Conservation (phyloP, 2,888 invertebrate species). For the Mycogona germanica region DNA sequence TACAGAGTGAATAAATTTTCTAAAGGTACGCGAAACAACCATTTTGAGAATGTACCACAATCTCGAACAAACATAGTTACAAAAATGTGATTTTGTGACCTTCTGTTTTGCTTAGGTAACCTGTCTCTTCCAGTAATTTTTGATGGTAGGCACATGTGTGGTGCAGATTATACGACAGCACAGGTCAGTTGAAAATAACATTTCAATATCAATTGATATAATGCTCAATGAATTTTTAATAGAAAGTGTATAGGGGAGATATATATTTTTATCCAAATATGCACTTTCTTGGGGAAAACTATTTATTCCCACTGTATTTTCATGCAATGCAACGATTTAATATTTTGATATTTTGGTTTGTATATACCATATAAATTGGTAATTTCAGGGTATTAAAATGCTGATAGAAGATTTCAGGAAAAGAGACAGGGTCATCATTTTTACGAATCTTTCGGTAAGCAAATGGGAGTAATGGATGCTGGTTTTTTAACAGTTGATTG, state of each 20-base stretch:
- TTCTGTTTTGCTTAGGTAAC: constrained; percentile 4
- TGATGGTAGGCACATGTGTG: constrained; percentile 20
- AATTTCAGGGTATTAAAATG: constrained; percentile 14
- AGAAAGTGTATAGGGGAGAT: no score
- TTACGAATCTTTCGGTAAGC: constrained; percentile 16
- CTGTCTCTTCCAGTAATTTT: constrained; percentile 17
- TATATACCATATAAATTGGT: background rate
- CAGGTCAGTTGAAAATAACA: constrained; percentile 11
- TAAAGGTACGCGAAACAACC: background rate
- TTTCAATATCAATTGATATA: background rate
- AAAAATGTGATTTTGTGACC: background rate
- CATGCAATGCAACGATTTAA: background rate
- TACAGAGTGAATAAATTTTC: constrained; percentile 22
- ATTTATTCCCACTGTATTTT: background rate
- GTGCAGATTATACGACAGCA: constrained; percentile 21
- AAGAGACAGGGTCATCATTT: constrained; percentile 10
- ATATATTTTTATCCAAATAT: no score
- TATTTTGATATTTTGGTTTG: background rate
- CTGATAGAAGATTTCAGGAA: constrained; percentile 17
- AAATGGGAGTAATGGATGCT: background rate
- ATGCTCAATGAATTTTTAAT: background rate
- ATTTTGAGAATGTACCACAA: background rate
- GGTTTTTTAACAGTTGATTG: background rate
- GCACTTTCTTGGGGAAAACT: no score
- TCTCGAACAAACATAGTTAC: background rate